phyloP scores from a whole-genome alignment of 1,140 invertebrate genomes.

The Saccostrea glomerata region DNA sequence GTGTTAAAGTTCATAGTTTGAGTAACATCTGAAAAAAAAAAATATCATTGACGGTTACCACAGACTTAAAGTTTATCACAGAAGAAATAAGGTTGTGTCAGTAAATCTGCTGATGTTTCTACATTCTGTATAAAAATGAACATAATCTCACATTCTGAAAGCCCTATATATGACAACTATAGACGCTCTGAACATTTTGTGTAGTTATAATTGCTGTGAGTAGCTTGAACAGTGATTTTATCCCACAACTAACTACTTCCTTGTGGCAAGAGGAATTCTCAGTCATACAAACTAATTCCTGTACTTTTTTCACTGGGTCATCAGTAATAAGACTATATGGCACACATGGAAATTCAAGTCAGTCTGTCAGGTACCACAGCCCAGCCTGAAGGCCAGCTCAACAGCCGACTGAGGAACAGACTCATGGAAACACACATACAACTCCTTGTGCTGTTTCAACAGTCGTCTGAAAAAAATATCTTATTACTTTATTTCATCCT shows the following conservation, averaged over 20 bases:
- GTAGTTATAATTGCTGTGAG: neutral
- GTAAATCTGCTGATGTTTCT: neutral
- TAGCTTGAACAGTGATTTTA: neutral
- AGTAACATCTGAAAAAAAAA: too few species aligned
- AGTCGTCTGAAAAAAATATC: conserved; percentile 67
- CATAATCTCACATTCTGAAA: too few species aligned
- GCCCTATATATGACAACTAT: neutral
- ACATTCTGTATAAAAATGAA: neutral
- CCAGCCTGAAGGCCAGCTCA: conserved; percentile 77
- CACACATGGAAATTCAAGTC: neutral
- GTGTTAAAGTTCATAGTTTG: too few species aligned
- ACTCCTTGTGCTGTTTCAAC: conserved; percentile 70
- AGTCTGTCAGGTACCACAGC: conserved; percentile 67
- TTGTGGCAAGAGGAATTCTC: conserved; percentile 7
- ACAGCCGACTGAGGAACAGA: conserved; percentile 76
- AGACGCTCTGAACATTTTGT: neutral
- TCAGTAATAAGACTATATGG: neutral
- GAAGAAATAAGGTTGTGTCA: neutral
- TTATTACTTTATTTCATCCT: neutral
- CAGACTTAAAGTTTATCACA: conserved; percentile 10
- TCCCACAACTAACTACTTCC: neutral
- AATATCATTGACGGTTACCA: conserved; percentile 21
- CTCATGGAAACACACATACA: conserved; percentile 79
- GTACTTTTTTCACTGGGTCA: neutral
- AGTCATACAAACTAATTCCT: neutral